phyloP scores from a whole-genome alignment of 2,113 vertebrate genomes.

The Andinoacara biseriatus region DNA sequence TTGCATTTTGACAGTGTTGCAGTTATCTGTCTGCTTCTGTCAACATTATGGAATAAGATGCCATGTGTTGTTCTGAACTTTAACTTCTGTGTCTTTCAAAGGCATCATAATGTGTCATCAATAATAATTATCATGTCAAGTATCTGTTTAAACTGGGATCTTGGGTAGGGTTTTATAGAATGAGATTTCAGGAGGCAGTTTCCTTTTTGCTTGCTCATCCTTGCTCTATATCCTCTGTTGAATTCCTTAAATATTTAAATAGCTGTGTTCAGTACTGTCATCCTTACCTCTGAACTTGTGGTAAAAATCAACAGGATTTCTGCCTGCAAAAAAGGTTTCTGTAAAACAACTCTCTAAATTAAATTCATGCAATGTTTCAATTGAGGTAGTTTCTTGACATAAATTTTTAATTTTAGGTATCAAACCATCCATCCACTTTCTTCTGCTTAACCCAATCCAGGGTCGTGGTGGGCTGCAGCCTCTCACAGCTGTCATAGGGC shows the following conservation, averaged over 20 bases:
- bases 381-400: neutral
- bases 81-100: neutral
- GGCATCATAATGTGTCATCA: neutral
- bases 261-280: neutral
- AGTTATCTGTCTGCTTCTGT: slow-evolving; percentile 13
- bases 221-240: neutral
- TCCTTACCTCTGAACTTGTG: neutral
- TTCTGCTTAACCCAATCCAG: neutral
- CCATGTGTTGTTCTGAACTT: neutral
- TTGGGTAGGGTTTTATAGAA: neutral
- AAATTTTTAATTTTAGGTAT: neutral
- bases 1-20: neutral
- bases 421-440: neutral
- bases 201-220: neutral
- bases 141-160: neutral
- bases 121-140: neutral
- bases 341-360: neutral
- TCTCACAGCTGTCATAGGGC: neutral
- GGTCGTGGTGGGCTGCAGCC: neutral
- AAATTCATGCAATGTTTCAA: neutral
- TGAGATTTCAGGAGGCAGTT: neutral
- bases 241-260: slow-evolving; percentile 4
- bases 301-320: neutral
- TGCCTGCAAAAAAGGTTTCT: neutral
- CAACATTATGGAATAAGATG: neutral